Percentiles rank a stretch among this genome's conserved stretches.
These are phyloP conservation scores for Phyllostomus discolor DNA, from an alignment of 2,113 vertebrate genomes.

Conservation along the genomic window DNA sequence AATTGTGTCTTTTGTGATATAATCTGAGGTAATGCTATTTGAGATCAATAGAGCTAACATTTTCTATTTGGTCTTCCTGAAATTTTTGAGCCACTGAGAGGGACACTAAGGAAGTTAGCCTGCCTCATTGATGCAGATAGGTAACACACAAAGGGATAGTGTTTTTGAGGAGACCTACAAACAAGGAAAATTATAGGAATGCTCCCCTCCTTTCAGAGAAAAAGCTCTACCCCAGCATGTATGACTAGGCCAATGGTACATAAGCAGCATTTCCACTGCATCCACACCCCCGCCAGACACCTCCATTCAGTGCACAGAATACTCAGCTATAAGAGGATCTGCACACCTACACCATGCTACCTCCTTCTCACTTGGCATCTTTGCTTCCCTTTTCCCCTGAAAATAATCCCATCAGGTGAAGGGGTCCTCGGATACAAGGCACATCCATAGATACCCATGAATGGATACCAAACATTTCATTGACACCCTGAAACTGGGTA, in stretches of 20 bases:
- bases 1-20: background rate
- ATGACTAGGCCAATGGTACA: accelerated
- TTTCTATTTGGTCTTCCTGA: background rate
- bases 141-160: background rate
- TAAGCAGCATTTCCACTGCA: background rate
- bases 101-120: background rate
- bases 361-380: background rate
- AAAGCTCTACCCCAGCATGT: background rate
- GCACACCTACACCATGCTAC: background rate
- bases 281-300: accelerated
- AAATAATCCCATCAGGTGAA: background rate
- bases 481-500: background rate
- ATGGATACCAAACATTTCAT: background rate
- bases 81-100: background rate
- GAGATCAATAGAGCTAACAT: background rate
- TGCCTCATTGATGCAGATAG: background rate
- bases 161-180: background rate
- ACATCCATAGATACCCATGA: background rate
- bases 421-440: background rate
- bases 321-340: background rate
- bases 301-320: background rate
- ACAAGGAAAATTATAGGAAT: background rate
- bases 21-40: background rate
- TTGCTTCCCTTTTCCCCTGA: background rate
- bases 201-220: background rate